Conservation (phyloP, 2,797 vertebrate species). For the Pygocentrus nattereri region DNA sequence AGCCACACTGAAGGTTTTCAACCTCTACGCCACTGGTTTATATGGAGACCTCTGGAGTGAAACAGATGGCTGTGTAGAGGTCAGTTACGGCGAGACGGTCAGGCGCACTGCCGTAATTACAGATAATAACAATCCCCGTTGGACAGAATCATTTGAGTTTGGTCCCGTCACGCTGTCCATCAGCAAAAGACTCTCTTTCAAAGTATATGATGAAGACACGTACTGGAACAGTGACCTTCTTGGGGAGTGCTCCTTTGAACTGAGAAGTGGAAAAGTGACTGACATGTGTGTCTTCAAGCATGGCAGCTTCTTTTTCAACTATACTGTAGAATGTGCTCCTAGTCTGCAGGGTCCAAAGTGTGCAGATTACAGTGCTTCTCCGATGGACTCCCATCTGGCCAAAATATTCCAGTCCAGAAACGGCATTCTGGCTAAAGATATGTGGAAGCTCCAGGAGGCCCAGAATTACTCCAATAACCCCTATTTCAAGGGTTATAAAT, state of each 20-base stretch:
- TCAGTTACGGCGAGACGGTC: rapidly evolving
- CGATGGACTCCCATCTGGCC: constrained; percentile 30
- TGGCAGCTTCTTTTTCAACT: constrained; percentile 65
- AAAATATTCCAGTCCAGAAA: constrained; percentile 50
- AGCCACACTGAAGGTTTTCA: constrained; percentile 65
- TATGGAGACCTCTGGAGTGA: constrained; percentile 58
- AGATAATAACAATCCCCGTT: constrained; percentile 42
- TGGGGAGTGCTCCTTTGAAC: neutral
- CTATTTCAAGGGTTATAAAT: neutral
- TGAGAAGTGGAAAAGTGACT: neutral
- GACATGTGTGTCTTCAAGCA: constrained; percentile 61
- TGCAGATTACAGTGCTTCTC: constrained; percentile 3
- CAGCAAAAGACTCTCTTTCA: neutral
- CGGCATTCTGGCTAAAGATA: constrained; percentile 44
- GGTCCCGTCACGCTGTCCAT: constrained; percentile 35
- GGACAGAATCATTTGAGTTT: constrained; percentile 52
- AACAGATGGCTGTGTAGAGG: constrained; percentile 22
- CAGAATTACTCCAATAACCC: constrained; percentile 2
- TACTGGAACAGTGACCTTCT: constrained; percentile 19
- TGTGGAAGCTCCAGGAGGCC: constrained; percentile 12
- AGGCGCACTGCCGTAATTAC: neutral
- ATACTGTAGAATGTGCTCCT: constrained; percentile 57
- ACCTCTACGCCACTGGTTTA: constrained; percentile 46
- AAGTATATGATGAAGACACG: constrained; percentile 29
- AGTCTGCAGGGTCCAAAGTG: constrained; percentile 65